Base-by-base conservation (phyloP, 2,888 invertebrate genomes). In the Amphimallon solstitiale region DNA sequence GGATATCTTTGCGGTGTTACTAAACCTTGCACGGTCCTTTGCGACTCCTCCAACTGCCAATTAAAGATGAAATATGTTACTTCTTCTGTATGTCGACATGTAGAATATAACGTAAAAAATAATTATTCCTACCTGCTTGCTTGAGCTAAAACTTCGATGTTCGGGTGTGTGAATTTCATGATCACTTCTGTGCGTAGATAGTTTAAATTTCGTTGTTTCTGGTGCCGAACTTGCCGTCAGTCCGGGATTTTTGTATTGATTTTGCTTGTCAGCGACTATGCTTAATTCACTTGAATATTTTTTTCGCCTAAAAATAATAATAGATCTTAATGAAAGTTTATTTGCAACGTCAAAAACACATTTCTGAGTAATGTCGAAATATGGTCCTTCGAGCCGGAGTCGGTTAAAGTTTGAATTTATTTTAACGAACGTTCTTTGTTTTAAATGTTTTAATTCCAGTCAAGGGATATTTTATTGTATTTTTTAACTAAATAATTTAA, bases 81-180 rank as follows among this genome's bases (percentile, higher is more conserved):
- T 48, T 14, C 14, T 38, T 15, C 4, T 59, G 29, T 23, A 15
- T 23, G 46, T 21, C 1, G 38, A 23, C 6, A 48, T 14, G 3
- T 15, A 21, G 38, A n/a, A 56, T 43, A 45, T 5, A 21, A 12
- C 12, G 12, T 12, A 14, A 10, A 21, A 23, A 51, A 0, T 29
- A 12, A 21, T 51, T 9, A 29, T 3, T 3, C 12, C 38, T 48
- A 63, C 67, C 35, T 67, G 67, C 45, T 43, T 40, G 12, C 12
- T 73, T 2, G 71, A 63, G 7, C 66, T 65, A 66, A 80, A 79
- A 65, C 83, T 85, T 68, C 87, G 84, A 73, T 85, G 86, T 71
- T 88, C 88, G 0, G 87, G 86, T 0, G 87, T 87, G 75, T 88
- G 88, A 45, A 88, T 88, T 77, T 88, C 88, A 74, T 88, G 84